Base-by-base conservation (phyloP, 2,888 invertebrate genomes). In the Leptarthrus brevirostris region DNA sequence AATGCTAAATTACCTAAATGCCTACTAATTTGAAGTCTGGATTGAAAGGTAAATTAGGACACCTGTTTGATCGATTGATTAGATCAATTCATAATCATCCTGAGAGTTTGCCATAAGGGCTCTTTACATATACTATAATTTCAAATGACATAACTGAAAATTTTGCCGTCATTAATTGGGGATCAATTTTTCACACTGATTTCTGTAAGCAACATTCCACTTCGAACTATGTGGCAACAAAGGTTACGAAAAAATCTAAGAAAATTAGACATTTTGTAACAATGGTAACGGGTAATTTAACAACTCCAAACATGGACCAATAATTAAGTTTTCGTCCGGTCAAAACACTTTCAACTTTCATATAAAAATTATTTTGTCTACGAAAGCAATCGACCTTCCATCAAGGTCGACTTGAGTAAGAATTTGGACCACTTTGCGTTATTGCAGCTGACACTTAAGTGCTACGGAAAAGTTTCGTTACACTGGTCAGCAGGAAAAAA, bases 301-400 rank as follows among this genome's bases (percentile, higher is more conserved):
- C 30, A 5, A 12, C 1, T 8, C n/a, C 40, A 1, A 12, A 40
- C n/a, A 12, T n/a, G 40, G 3, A 40, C n/a, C 6, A 0, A 12
- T 12, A 40, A 40, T 40, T 40, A 40, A 40, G n/a, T 2, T 40
- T 40, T 8, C 12, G 40, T 12, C 40, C n/a, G n/a, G 40, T n/a
- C 8, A 40, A 40, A 40, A n/a, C n/a, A 40, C n/a, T 12, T n/a
- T 36, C 44, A 20, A 14, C 64, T 64, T 64, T 64, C 64, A 64
- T 16, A 56, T 20, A 64, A 44, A 49, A 16, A 64, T 64, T 40
- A 30, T 36, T 12, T 44, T 24, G 16, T 24, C 44, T 36, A 24
- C 26, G 14, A 22, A 40, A 12, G 24, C 22, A 22, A 64, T 64
- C 47, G 64, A 64, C 64, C 64, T 64, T 64, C 64, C 18, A 44